Base-by-base conservation (phyloP, 2,797 vertebrate species). In the Setipinna tenuifilis region DNA sequence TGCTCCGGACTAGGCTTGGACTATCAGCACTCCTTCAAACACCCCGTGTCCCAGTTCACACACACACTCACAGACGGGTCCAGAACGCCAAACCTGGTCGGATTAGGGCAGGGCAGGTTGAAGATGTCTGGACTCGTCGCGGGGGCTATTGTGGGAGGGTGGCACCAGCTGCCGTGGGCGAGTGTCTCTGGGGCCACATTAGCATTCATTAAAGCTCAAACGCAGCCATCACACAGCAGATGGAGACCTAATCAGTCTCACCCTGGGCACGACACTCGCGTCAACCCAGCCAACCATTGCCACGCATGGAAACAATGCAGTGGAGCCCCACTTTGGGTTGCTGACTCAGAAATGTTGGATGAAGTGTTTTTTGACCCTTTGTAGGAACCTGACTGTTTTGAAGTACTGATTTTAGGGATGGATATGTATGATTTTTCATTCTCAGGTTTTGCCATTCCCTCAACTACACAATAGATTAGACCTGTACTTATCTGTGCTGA, bases 201-300 rank as follows among this genome's bases (percentile, higher is more conserved):
- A 85, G 85, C 84, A 82, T 89, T 81, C 48, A 85, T 86, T 88
- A 84, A 78, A 54, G 23, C 61, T 58, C 25, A n/a, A 25, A 78
- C 83, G 78, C 61, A 59, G 82, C 83, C 85, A 9, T 81, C n/a
- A 17, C 82, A 71, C 81, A 84, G 81, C 89, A 90, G 89, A 92
- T 90, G 90, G 88, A 17, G 86, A 83, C 46, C 23, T 75, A 87
- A 87, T 90, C 62, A 85, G 54, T 86, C 87, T 86, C 83, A 78
- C 81, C 81, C 78, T 83, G 25, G 85, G 61, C 50, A 78, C 35
- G 82, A 84, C 83, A 82, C 83, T 11, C 68, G 2, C 25, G 11
- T 19, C 16, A 78, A 78, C 19, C 4, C 5, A 21, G 71, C 4
- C 6, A 2, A 31, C 35, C 71, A 21, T 78, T 78, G 21, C 19